Percentiles rank a stretch among this genome's conserved stretches.
Evolutionary conservation across 2,888 invertebrate genomes (phyloP).

Genomic region (Watsonalla cultraria): DNA sequence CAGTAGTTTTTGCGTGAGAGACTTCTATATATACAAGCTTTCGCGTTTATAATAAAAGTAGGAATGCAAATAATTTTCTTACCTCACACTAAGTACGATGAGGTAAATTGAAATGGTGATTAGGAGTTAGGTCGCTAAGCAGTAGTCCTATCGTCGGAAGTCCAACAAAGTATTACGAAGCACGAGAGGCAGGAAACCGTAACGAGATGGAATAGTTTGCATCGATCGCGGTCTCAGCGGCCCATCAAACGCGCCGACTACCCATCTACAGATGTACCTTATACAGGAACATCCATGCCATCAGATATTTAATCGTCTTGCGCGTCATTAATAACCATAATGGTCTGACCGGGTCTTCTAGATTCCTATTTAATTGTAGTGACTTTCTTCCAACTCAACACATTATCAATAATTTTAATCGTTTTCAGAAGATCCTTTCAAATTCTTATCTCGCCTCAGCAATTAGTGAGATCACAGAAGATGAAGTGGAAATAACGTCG

Average conservation of each 20-base stretch:
- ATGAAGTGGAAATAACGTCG: conserved; percentile 22
- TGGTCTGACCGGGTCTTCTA: conserved; percentile 58
- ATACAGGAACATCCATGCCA: conserved; percentile 15
- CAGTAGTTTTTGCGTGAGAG: no score
- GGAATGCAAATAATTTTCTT: no score
- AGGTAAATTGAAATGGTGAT: neutral
- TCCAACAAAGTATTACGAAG: conserved; percentile 20
- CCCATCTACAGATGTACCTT: conserved; percentile 18
- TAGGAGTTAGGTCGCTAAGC: neutral
- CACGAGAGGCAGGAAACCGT: conserved; percentile 32
- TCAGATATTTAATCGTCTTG: conserved; percentile 35
- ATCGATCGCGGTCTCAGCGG: conserved; percentile 24
- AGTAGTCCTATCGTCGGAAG: neutral
- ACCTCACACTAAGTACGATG: no score
- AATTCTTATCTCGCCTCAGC: conserved; percentile 33
- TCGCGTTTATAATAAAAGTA: no score
- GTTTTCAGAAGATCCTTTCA: conserved; percentile 24
- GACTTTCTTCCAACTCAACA: conserved; percentile 48
- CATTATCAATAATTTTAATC: conserved; percentile 40
- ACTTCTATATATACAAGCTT: no score
- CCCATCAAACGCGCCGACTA: conserved; percentile 26
- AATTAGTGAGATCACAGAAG: conserved; percentile 29
- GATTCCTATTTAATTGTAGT: conserved; percentile 62
- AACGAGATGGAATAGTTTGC: conserved; percentile 29
- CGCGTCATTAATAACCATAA: conserved; percentile 56